Percentiles rank a stretch among this genome's conserved stretches.
These are phyloP conservation scores for Thymelicus lineola DNA, from an alignment of 2,888 invertebrate genomes.

Conservation along the genomic window DNA sequence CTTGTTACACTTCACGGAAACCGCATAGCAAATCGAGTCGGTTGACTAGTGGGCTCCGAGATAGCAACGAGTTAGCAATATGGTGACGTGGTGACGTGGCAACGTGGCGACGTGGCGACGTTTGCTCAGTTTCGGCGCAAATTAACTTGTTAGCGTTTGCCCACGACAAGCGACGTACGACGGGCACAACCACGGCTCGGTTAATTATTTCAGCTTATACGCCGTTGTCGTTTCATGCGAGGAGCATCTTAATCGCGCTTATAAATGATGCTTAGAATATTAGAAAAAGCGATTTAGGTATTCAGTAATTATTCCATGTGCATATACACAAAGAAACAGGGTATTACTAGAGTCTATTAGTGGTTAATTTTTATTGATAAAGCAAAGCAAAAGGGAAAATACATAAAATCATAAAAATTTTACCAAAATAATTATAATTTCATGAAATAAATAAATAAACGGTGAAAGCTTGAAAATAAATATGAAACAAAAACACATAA, in stretches of 20 bases:
- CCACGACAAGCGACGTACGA: conserved; percentile 16
- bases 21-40: conserved; percentile 32
- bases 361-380: too few relatives aligned
- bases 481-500: too few relatives aligned
- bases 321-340: too few relatives aligned
- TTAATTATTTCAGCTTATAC: conserved; percentile 31
- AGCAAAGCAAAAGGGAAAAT: too few relatives aligned
- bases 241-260: not conserved
- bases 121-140: conserved; percentile 33
- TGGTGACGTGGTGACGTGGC: not conserved
- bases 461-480: too few relatives aligned
- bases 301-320: too few relatives aligned
- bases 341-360: too few relatives aligned
- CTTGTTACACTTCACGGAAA: conserved; percentile 8
- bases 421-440: too few relatives aligned
- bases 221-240: not conserved
- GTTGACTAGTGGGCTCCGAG: conserved; percentile 18
- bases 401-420: too few relatives aligned
- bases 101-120: not conserved
- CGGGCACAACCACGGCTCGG: conserved; percentile 1
- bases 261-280: not conserved
- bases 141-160: conserved; percentile 33
- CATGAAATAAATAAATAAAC: too few relatives aligned
- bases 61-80: not conserved
- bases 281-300: too few relatives aligned